phyloP scores from a whole-genome alignment of 2,113 vertebrate genomes.

The Anarhynchus alexandrinus region DNA sequence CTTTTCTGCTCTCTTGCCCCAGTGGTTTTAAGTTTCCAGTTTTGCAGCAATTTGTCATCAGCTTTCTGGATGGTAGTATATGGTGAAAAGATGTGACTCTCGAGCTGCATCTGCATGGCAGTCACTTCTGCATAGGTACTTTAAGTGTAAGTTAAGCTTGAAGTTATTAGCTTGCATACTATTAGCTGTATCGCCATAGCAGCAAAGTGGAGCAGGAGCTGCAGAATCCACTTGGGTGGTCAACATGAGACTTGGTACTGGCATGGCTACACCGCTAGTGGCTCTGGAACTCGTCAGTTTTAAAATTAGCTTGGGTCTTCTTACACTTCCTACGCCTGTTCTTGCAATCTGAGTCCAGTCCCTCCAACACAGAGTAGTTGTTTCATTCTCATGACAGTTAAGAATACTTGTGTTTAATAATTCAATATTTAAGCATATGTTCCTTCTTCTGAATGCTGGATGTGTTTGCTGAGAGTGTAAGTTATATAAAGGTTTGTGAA shows the following conservation, averaged over 20 bases:
- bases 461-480: neutral
- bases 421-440: neutral
- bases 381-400: neutral
- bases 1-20: neutral
- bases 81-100: neutral
- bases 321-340: neutral
- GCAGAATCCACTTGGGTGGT: neutral
- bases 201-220: neutral
- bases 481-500: neutral
- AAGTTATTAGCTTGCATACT: neutral
- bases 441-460: neutral
- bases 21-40: neutral
- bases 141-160: neutral
- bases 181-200: neutral
- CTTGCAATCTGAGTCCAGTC: neutral
- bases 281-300: neutral
- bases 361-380: neutral
- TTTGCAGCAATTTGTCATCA: neutral
- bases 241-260: neutral
- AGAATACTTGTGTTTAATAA: neutral
- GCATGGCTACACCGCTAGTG: accelerated
- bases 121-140: neutral
- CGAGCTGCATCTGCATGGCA: neutral
- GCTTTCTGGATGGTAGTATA: neutral
- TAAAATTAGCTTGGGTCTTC: neutral